Conservation (phyloP, 2,113 vertebrate genomes). For the Limnothrissa miodon region DNA sequence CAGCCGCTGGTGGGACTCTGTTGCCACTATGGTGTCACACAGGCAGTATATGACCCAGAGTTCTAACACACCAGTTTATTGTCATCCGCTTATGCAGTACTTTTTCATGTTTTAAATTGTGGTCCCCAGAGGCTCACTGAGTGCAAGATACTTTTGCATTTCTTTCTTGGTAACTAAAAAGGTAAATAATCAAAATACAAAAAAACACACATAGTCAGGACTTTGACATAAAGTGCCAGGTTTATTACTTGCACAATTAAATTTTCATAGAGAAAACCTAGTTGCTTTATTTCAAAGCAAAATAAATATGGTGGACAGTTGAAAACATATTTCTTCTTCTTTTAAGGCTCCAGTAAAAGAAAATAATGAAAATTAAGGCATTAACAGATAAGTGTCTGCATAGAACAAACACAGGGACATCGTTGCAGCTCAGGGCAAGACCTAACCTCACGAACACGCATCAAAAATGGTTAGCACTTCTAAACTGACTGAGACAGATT, state of each 20-base stretch:
- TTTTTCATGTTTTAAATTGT: too few relatives aligned
- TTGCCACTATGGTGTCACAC: too few relatives aligned
- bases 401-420: not conserved
- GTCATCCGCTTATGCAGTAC: too few relatives aligned
- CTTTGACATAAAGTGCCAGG: not conserved
- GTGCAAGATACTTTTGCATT: too few relatives aligned
- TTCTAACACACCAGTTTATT: too few relatives aligned
- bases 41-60: too few relatives aligned
- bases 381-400: conserved; percentile 14
- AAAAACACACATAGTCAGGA: not conserved
- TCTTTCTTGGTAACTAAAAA: too few relatives aligned
- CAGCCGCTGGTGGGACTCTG: too few relatives aligned
- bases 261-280: not conserved
- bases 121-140: too few relatives aligned
- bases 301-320: conserved; percentile 19
- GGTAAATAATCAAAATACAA: too few relatives aligned
- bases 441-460: not conserved
- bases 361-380: conserved; percentile 13
- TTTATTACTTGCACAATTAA: not conserved
- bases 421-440: not conserved
- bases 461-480: not conserved
- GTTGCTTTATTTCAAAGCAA: conserved; percentile 15
- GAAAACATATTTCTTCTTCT: conserved; percentile 2
- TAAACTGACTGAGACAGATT: not conserved
- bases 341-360: conserved; percentile 1